Evolutionary conservation across 2,888 invertebrate genomes (phyloP).

Genomic region (Dromius quadrimaculatus): DNA sequence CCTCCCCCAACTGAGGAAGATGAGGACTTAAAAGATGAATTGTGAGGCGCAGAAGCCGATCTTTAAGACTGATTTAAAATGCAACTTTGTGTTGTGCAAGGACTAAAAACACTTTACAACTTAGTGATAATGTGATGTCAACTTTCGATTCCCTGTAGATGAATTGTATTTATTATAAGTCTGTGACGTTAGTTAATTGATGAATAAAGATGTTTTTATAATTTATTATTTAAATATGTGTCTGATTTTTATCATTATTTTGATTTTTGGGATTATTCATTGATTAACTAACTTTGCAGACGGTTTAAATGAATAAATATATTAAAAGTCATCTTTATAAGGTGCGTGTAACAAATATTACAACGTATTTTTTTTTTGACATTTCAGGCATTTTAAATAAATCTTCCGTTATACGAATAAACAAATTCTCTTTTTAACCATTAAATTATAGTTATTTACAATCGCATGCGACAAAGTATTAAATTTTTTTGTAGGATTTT

Average conservation of each 20-base stretch:
- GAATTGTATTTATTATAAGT: constrained; percentile 29
- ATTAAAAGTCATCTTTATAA: constrained; percentile 19
- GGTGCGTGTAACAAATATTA: too few relatives aligned
- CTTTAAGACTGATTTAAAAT: constrained; percentile 60
- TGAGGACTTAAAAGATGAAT: constrained; percentile 86
- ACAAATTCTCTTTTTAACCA: too few relatives aligned
- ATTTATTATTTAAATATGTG: constrained; percentile 25
- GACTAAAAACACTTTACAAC: background rate
- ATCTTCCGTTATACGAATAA: too few relatives aligned
- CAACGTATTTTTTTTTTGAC: too few relatives aligned
- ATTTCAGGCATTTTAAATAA: too few relatives aligned
- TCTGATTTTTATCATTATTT: background rate
- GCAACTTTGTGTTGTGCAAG: constrained; percentile 15
- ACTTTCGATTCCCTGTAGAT: constrained; percentile 7
- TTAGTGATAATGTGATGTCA: constrained; percentile 10
- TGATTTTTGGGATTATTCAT: background rate
- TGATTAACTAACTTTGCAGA: constrained; percentile 1
- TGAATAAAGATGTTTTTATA: constrained; percentile 14
- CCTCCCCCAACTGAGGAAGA: constrained; percentile 78
- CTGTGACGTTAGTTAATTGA: constrained; percentile 11
- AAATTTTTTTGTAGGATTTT: too few relatives aligned
- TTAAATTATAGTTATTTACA: too few relatives aligned
- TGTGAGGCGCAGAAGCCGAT: constrained; percentile 68
- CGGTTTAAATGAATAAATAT: background rate
- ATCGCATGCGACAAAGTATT: too few relatives aligned